A percentile compares a stretch with the other conserved stretches of the same genome.
Conservation (phyloP, 2,797 vertebrate genomes). For the Loris lydekkerianus region DNA sequence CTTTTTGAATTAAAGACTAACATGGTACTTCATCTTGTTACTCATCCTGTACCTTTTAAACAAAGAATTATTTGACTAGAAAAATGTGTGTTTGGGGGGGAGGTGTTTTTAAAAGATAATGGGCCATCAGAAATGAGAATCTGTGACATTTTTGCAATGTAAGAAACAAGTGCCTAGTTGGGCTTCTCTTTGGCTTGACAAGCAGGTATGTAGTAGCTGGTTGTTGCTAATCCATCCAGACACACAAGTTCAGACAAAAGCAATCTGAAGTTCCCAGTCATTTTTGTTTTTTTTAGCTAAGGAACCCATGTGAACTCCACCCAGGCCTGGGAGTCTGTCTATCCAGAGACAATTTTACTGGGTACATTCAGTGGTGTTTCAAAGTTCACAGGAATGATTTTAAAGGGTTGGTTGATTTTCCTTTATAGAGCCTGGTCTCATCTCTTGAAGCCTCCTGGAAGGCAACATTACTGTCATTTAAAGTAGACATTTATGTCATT, state of each 20-base stretch:
- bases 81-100: neutral
- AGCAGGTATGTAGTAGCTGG: neutral
- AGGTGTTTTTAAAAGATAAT: neutral
- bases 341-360: conserved; percentile 74
- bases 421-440: conserved; percentile 67
- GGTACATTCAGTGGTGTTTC: conserved; percentile 75
- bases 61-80: conserved; percentile 52
- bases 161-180: conserved; percentile 38
- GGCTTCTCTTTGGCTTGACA: conserved; percentile 56
- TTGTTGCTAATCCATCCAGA: conserved; percentile 40
- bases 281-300: conserved; percentile 81
- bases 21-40: conserved; percentile 33
- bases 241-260: conserved; percentile 63
- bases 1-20: conserved; percentile 66
- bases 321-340: conserved; percentile 71
- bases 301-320: conserved; percentile 78
- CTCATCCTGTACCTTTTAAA: conserved; percentile 62
- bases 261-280: conserved; percentile 65
- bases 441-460: conserved; percentile 24
- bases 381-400: conserved; percentile 75
- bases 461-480: neutral
- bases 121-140: conserved; percentile 56
- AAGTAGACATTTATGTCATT: neutral
- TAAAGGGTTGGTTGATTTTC: conserved; percentile 58
- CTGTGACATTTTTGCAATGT: neutral